These are phyloP conservation scores for Neostethus bicornis DNA, from an alignment of 2,797 vertebrate genomes.

Conservation along the genomic window DNA sequence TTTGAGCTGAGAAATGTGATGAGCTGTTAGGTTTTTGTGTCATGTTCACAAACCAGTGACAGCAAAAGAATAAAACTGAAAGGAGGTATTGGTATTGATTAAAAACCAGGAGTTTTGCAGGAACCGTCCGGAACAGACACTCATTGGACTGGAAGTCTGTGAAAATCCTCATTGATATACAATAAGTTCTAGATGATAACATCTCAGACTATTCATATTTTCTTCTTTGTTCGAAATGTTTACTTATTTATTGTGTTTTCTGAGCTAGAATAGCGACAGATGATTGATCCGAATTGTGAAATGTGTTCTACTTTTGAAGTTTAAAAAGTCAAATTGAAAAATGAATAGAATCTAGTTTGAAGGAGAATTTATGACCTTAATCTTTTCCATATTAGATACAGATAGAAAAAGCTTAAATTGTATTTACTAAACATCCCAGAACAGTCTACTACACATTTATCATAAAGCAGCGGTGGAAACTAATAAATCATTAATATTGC, in stretches of 20 bases:
- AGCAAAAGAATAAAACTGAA: neutral
- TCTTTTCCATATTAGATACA: too few species aligned
- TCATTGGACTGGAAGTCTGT: constrained; percentile 23
- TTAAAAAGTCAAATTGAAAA: constrained; percentile 22
- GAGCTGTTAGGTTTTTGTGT: constrained; percentile 20
- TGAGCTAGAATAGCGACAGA: constrained; percentile 27
- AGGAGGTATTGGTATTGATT: constrained; percentile 29
- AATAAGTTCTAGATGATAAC: constrained; percentile 16
- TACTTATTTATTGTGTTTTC: constrained; percentile 32
- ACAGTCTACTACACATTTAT: constrained; percentile 38
- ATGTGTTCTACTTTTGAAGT: constrained; percentile 24
- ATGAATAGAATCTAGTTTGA: constrained; percentile 25
- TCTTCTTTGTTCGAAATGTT: constrained; percentile 34
- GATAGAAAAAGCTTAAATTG: constrained; percentile 2
- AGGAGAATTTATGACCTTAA: too few species aligned
- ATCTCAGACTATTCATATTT: constrained; percentile 15
- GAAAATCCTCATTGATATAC: constrained; percentile 2
- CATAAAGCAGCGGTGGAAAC: constrained; percentile 30
- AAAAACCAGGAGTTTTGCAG: constrained; percentile 9
- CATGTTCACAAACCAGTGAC: constrained; percentile 14
- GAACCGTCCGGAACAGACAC: constrained; percentile 26
- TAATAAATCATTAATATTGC: constrained; percentile 56
- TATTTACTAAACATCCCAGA: constrained; percentile 28
- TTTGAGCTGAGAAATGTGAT: neutral
- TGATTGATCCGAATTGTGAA: constrained; percentile 43